These are phyloP conservation scores for Drosophila maculinotata DNA, from an alignment of 2,888 invertebrate genomes.

Conservation along the genomic window DNA sequence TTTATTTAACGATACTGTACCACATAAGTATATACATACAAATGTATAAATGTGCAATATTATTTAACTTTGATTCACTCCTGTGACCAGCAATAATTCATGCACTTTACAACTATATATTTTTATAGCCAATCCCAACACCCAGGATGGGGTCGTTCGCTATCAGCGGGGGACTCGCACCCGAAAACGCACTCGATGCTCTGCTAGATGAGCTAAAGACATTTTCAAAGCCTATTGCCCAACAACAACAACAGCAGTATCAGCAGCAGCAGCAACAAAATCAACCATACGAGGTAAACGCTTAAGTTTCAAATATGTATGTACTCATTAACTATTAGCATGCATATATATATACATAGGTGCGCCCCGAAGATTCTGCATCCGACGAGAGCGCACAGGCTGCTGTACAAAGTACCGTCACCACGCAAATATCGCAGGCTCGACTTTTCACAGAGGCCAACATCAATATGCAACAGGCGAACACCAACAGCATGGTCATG, in stretches of 20 bases:
- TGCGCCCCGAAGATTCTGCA: slow-evolving; percentile 85
- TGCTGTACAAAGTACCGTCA: slow-evolving; percentile 84
- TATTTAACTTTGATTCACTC: slow-evolving; percentile 15
- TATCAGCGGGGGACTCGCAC: slow-evolving; percentile 87
- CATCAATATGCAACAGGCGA: slow-evolving; percentile 68
- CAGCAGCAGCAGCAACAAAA: slow-evolving; percentile 50
- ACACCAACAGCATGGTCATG: slow-evolving; percentile 83
- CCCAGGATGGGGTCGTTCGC: slow-evolving; percentile 87
- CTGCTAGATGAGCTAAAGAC: slow-evolving; percentile 97
- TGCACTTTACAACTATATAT: slow-evolving; percentile 53
- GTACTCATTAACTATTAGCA: neutral
- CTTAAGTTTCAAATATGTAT: slow-evolving; percentile 1
- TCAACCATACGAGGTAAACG: slow-evolving; percentile 74
- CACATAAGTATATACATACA: slow-evolving; percentile 33
- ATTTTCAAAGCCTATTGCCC: slow-evolving; percentile 90
- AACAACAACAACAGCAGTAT: slow-evolving; percentile 70
- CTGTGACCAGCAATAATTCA: slow-evolving; percentile 22
- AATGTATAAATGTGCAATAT: slow-evolving; percentile 48
- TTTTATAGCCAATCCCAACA: slow-evolving; percentile 87
- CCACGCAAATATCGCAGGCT: slow-evolving; percentile 85
- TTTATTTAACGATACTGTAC: slow-evolving; percentile 29
- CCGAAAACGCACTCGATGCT: slow-evolving; percentile 99
- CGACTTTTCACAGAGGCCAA: slow-evolving; percentile 83
- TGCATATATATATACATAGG: slow-evolving; percentile 51
- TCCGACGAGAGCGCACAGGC: slow-evolving; percentile 85